phyloP scores from a whole-genome alignment of 64 coral and sea anemone genomes.

The Dendrophyllia cribrosa region DNA sequence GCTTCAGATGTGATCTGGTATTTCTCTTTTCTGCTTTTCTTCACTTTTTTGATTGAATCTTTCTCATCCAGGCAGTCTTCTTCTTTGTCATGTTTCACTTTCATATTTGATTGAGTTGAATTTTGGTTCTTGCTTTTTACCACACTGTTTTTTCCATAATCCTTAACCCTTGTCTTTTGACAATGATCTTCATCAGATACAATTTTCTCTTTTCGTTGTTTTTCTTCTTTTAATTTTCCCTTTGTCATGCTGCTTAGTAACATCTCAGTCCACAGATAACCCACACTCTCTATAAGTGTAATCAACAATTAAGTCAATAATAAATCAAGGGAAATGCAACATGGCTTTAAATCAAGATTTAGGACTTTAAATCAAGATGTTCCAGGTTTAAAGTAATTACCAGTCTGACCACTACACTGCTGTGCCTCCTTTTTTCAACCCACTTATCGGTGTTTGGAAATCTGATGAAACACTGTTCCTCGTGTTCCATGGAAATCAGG shows the following conservation, averaged over 20 bases:
- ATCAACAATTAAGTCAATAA: too few species aligned
- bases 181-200: not conserved
- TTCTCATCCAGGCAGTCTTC: not conserved
- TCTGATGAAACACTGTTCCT: too few species aligned
- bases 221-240: not conserved
- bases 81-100: not conserved
- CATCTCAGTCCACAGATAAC: not conserved
- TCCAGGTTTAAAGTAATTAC: too few species aligned
- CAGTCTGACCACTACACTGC: too few species aligned
- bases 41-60: not conserved
- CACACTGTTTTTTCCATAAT: not conserved
- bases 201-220: not conserved
- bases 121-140: not conserved
- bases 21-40: slow-evolving; percentile 11
- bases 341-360: too few species aligned
- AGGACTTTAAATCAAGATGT: too few species aligned
- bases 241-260: not conserved
- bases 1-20: not conserved
- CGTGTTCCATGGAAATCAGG: too few species aligned
- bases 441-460: too few species aligned
- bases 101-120: not conserved
- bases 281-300: too few species aligned
- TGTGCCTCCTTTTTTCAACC: too few species aligned
- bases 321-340: too few species aligned
- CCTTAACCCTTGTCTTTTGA: not conserved